These are phyloP conservation scores for Apistogramma diplotaenia DNA, from an alignment of 2,113 vertebrate genomes.

Conservation along the genomic window DNA sequence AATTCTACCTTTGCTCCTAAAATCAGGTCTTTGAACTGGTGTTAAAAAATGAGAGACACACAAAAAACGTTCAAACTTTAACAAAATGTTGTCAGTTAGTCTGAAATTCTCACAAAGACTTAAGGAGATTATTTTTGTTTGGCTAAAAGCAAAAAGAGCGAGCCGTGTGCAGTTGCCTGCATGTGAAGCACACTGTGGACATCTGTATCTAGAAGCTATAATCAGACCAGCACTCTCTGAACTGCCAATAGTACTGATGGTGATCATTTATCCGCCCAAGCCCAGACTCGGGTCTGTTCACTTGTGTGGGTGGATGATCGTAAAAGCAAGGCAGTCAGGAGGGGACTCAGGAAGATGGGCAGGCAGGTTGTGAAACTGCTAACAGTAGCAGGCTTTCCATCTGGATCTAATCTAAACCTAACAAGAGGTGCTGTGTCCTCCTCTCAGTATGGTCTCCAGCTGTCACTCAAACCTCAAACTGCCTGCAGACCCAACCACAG, in stretches of 20 bases:
- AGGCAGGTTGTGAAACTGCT: conserved; percentile 25
- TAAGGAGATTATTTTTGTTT: too few relatives aligned
- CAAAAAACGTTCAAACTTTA: too few relatives aligned
- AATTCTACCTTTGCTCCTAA: too few relatives aligned
- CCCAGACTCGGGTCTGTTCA: fast-evolving
- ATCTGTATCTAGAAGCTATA: not conserved
- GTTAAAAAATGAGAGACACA: too few relatives aligned
- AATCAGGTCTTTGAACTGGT: too few relatives aligned
- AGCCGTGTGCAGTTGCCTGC: fast-evolving
- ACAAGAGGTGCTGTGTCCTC: conserved; percentile 67
- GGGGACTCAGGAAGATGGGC: conserved; percentile 2
- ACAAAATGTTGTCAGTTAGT: too few relatives aligned
- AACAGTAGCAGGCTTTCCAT: conserved; percentile 75
- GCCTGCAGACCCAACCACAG: conserved; percentile 9
- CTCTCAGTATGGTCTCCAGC: conserved; percentile 64
- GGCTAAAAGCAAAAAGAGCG: too few relatives aligned
- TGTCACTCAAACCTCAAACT: conserved; percentile 61
- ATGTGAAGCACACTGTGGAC: not conserved
- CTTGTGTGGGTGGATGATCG: not conserved
- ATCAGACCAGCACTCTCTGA: not conserved
- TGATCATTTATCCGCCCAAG: not conserved
- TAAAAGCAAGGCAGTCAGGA: not conserved
- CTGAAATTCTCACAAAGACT: too few relatives aligned
- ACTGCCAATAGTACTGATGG: not conserved
- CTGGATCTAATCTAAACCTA: conserved; percentile 68